phyloP scores from a whole-genome alignment of 2,113 vertebrate genomes.

The Nothocercus julius region DNA sequence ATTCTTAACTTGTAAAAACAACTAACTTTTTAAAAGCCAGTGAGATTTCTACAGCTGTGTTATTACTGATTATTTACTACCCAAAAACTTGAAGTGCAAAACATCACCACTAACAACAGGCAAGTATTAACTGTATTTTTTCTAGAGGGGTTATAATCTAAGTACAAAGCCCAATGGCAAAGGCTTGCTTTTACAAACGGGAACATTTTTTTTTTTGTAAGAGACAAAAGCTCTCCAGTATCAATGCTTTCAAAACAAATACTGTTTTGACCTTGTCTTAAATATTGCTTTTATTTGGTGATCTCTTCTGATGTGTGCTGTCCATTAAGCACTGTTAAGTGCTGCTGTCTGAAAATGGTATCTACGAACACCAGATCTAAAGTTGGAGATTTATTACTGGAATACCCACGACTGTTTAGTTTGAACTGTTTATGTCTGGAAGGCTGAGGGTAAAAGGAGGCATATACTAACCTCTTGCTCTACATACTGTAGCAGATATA shows the following conservation, averaged over 20 bases:
- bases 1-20: neutral
- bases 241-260: neutral
- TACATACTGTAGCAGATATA: slow-evolving; percentile 94
- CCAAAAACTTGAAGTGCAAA: neutral
- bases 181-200: neutral
- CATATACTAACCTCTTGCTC: slow-evolving; percentile 92
- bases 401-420: fast-evolving
- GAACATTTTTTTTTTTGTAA: neutral
- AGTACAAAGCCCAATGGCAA: neutral
- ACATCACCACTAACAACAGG: no score
- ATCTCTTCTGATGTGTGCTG: neutral
- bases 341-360: neutral
- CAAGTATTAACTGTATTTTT: neutral
- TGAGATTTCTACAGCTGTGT: neutral
- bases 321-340: neutral
- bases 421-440: neutral
- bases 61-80: neutral
- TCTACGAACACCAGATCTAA: fast-evolving
- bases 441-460: neutral
- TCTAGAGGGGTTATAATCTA: neutral
- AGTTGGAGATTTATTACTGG: neutral
- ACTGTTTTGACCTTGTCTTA: neutral
- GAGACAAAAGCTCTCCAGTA: fast-evolving
- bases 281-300: fast-evolving
- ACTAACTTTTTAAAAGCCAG: neutral